Evolutionary conservation across 2,113 vertebrate species (phyloP).

Genomic region (Condylura cristata): DNA sequence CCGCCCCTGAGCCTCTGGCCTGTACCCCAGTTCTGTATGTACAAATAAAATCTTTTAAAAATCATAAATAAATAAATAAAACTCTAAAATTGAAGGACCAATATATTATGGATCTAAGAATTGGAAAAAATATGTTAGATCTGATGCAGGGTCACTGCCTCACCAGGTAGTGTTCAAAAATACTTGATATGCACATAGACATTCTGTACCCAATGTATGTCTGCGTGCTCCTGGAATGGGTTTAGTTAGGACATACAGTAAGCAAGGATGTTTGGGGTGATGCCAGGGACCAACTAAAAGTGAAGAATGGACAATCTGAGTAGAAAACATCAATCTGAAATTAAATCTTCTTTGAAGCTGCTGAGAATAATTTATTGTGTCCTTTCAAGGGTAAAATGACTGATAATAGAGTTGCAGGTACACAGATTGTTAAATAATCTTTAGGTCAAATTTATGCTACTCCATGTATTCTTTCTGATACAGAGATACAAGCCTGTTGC

Average conservation of each 20-base stretch:
- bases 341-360: slow-evolving; percentile 56
- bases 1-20: too few species aligned
- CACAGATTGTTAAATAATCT: slow-evolving; percentile 8
- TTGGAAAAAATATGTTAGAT: rapidly evolving
- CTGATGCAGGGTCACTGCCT: neutral
- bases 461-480: neutral
- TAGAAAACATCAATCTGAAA: slow-evolving; percentile 64
- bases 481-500: neutral
- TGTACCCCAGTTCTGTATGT: too few species aligned
- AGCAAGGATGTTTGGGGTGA: neutral
- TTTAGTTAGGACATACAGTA: neutral
- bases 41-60: too few species aligned
- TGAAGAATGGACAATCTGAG: neutral
- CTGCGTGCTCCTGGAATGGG: neutral
- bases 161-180: neutral
- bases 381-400: slow-evolving; percentile 37
- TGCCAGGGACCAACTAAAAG: neutral
- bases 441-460: neutral
- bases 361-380: slow-evolving; percentile 29
- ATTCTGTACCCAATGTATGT: neutral
- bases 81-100: neutral
- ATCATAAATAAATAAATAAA: too few species aligned
- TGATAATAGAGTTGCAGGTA: slow-evolving; percentile 19
- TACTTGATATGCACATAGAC: rapidly evolving
- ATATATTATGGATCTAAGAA: neutral